A percentile compares a stretch with the other conserved stretches of the same genome.
Evolutionary conservation across 2,888 invertebrate genomes (phyloP).

Genomic region (Uloborus plumipes): DNA sequence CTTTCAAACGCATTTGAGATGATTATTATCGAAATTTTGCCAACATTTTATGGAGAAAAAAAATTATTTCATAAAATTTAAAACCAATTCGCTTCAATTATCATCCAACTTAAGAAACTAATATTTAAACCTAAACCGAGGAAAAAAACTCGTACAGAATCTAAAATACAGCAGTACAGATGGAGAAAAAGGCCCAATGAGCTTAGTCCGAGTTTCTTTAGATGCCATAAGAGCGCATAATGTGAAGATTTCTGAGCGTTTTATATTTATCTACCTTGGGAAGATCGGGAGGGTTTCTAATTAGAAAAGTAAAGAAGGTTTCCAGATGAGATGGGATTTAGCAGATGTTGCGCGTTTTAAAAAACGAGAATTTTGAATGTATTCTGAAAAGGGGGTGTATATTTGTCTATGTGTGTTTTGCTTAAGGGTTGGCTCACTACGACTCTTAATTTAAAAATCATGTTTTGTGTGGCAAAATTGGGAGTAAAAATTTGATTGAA

Average conservation of each 20-base stretch:
- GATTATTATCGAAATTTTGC: too few relatives aligned
- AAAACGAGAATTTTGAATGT: constrained; percentile 1
- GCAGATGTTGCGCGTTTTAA: not conserved
- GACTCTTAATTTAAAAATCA: too few relatives aligned
- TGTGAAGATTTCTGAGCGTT: not conserved
- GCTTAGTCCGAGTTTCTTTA: not conserved
- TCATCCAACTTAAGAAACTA: too few relatives aligned
- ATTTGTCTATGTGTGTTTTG: not conserved
- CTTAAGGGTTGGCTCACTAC: too few relatives aligned
- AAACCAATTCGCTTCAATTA: too few relatives aligned
- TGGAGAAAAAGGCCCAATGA: not conserved
- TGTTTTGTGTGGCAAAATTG: too few relatives aligned
- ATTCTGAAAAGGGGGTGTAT: not conserved
- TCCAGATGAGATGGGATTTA: not conserved
- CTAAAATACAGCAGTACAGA: not conserved
- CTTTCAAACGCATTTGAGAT: too few relatives aligned
- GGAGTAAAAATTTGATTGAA: too few relatives aligned
- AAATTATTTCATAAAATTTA: too few relatives aligned
- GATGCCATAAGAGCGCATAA: not conserved
- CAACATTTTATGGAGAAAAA: too few relatives aligned
- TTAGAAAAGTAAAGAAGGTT: constrained; percentile 3
- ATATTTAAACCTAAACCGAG: too few relatives aligned
- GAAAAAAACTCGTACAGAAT: too few relatives aligned
- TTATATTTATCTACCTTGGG: not conserved
- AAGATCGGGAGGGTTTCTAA: not conserved